phyloP scores from a whole-genome alignment of 1,140 invertebrate species.

The Drosophila bocqueti region DNA sequence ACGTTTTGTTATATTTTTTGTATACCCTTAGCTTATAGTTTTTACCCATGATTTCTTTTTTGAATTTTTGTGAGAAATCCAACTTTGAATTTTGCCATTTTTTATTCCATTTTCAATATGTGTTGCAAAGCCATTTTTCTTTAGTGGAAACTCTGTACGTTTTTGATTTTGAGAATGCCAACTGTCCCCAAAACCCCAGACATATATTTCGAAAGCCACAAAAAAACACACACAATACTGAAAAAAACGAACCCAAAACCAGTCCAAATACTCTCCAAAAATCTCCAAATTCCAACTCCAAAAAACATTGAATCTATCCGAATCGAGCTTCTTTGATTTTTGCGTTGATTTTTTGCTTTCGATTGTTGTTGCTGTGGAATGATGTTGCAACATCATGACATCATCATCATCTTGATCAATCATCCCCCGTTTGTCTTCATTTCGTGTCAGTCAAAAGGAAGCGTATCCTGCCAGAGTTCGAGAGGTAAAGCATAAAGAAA shows the following conservation, averaged over 20 bases:
- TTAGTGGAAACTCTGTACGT: conserved; percentile 39
- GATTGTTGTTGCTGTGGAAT: conserved; percentile 62
- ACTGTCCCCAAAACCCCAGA: conserved; percentile 22
- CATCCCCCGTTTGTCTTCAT: conserved; percentile 68
- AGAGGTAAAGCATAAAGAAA: conserved; percentile 71
- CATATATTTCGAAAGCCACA: conserved; percentile 39
- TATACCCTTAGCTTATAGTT: conserved; percentile 72
- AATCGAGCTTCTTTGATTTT: conserved; percentile 72
- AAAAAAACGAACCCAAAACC: conserved; percentile 24
- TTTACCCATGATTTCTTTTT: conserved; percentile 62
- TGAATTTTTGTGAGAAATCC: conserved; percentile 58
- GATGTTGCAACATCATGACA: conserved; percentile 61
- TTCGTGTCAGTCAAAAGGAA: conserved; percentile 79
- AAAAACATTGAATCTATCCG: conserved; percentile 30
- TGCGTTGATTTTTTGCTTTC: conserved; percentile 63
- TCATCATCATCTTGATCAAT: conserved; percentile 50
- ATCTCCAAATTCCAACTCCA: conserved; percentile 33
- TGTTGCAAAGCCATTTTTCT: conserved; percentile 61
- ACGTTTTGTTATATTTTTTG: conserved; percentile 69
- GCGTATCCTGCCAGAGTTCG: conserved; percentile 56
- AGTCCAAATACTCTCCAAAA: conserved; percentile 36
- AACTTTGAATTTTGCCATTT: conserved; percentile 54
- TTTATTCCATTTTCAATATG: conserved; percentile 45
- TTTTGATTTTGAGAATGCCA: conserved; percentile 57
- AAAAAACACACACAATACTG: conserved; percentile 24